Base-by-base conservation (phyloP, 2,797 vertebrate species). In the Euthynnus affinis region DNA sequence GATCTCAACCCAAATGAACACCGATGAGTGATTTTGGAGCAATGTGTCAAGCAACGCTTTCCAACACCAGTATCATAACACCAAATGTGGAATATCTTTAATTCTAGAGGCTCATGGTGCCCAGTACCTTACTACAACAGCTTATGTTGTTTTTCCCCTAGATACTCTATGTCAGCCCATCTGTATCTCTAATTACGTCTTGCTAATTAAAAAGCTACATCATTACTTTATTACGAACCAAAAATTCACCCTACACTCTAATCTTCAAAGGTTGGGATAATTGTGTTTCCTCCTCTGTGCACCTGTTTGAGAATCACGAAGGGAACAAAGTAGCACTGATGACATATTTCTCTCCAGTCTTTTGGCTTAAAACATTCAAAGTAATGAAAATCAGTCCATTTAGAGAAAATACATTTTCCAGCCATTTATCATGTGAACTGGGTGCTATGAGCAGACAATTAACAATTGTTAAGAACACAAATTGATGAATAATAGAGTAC, bases 201-300 rank as follows among this genome's bases (percentile, higher is more conserved):
- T 46, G n/a, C 2, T 60, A 29, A 52, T 40, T 52, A 15, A 68
- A 61, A 62, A 20, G 10, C 23, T 13, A 29, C 49, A 62, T 37
- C 40, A 55, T 76, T 25, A 17, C 52, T 53, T 20, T n/a, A 68
- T 52, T 44, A 52, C 56, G 32, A 44, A 23, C 10, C 37, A 34
- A 15, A 61, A 40, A 51, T 40, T 53, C 23, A 44, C 6, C 23
- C 29, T 25, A 20, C 56, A 51, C 13, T 9, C 60, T 40, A 27
- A 29, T 59, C 55, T 32, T 52, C 44, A 66, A 51, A 42, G 63
- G 48, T 15, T 23, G 29, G 18, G 34, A 48, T 56, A 17, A 48
- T n/a, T 25, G 27, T 13, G 25, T 48, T 65, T n/a, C 12, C n/a
- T 37, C 14, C 25, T 32, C n/a, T 40, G 52, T 67, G 60, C 52